phyloP scores from a whole-genome alignment of 1,140 invertebrate species.

The Campoletis sonorensis region DNA sequence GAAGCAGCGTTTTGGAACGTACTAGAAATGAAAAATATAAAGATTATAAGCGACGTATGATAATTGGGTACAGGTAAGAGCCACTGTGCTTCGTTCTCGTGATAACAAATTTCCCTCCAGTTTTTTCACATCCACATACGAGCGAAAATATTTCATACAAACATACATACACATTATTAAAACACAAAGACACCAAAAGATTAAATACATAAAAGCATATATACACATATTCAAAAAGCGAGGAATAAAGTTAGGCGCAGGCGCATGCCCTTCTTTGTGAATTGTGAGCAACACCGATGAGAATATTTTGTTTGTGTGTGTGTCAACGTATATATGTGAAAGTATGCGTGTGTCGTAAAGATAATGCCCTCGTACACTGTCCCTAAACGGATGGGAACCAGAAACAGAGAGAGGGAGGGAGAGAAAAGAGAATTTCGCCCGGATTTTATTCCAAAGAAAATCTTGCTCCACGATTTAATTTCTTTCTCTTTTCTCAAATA shows the following conservation, averaged over 20 bases:
- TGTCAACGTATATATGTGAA: not conserved
- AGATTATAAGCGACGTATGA: slow-evolving; percentile 45
- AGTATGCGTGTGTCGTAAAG: slow-evolving; percentile 60
- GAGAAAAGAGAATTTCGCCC: slow-evolving; percentile 55
- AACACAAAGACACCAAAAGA: not conserved
- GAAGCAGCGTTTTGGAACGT: not conserved
- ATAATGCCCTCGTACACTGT: slow-evolving; percentile 64
- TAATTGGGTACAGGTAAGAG: slow-evolving; percentile 62
- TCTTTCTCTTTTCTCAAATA: not conserved
- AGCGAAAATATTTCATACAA: not conserved
- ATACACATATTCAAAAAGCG: not conserved
- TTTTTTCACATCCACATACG: slow-evolving; percentile 49
- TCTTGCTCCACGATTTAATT: slow-evolving; percentile 7
- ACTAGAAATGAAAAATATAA: slow-evolving; percentile 34
- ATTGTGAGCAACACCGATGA: slow-evolving; percentile 19
- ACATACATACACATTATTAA: no score
- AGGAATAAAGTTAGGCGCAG: slow-evolving; percentile 11
- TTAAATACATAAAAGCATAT: not conserved
- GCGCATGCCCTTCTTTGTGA: slow-evolving; percentile 29
- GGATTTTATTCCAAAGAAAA: slow-evolving; percentile 60
- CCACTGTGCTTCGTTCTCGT: slow-evolving; percentile 60
- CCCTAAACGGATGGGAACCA: not conserved
- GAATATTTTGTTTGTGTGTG: slow-evolving; percentile 12
- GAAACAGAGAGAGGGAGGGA: slow-evolving; percentile 39
- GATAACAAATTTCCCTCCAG: slow-evolving; percentile 64